Evolutionary conservation across 1,140 invertebrate genomes (phyloP).

Genomic region (Brachionus calyciflorus): DNA sequence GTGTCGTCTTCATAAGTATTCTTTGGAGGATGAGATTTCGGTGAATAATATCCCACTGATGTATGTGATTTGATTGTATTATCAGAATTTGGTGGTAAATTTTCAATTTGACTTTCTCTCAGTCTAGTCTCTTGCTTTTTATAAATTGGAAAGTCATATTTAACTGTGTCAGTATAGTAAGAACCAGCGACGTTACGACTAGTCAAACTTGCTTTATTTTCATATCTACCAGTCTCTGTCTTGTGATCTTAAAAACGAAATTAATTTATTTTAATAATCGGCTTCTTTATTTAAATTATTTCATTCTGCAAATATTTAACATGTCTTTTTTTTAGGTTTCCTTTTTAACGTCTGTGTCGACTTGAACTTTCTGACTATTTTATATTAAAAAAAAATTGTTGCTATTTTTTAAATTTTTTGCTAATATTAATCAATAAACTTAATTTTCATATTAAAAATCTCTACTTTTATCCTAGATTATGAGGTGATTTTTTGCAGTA

Average conservation of each 20-base stretch:
- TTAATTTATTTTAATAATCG: too few species aligned
- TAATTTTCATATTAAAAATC: too few species aligned
- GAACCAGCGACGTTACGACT: neutral
- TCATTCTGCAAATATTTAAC: too few species aligned
- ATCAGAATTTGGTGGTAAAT: neutral
- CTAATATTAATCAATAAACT: too few species aligned
- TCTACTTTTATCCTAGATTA: too few species aligned
- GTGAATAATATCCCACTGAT: neutral
- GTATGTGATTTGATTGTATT: neutral
- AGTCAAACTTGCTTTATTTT: slow-evolving; percentile 23
- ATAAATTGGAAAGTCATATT: slow-evolving; percentile 22
- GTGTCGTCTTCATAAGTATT: neutral
- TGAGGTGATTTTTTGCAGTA: too few species aligned
- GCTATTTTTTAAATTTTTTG: too few species aligned
- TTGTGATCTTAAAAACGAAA: slow-evolving; percentile 2
- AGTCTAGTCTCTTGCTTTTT: slow-evolving; percentile 1
- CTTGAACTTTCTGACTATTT: too few species aligned
- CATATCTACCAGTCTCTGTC: slow-evolving; percentile 8
- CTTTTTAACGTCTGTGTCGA: too few species aligned
- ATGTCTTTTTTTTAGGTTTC: too few species aligned
- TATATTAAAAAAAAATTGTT: too few species aligned
- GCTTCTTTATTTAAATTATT: too few species aligned
- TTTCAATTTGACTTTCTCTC: neutral
- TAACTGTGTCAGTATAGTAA: slow-evolving; percentile 27
- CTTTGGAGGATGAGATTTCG: neutral